Conservation (phyloP, 2,888 invertebrate genomes). For the Eudemis profundana region DNA sequence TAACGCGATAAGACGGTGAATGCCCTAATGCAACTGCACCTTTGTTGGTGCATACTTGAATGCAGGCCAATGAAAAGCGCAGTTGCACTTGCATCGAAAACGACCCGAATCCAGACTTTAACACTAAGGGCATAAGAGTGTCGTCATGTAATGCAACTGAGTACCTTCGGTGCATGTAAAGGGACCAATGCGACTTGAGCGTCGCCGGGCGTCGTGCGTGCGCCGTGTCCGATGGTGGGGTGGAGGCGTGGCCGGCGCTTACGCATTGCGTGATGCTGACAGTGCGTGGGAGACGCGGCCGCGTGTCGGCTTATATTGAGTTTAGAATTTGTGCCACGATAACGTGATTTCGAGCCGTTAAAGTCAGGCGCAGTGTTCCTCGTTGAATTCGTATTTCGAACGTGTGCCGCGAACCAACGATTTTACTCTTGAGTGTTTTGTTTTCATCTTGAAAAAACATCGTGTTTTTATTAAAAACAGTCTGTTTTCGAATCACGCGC, state of each 20-base stretch:
- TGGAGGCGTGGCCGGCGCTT: conserved; percentile 68
- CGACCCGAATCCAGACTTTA: conserved; percentile 16
- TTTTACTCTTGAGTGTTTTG: neutral
- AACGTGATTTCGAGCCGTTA: conserved; percentile 14
- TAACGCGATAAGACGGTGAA: conserved; percentile 1
- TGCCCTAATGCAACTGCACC: conserved; percentile 15
- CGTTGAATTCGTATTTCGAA: neutral
- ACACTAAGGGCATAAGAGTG: conserved; percentile 9
- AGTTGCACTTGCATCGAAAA: neutral
- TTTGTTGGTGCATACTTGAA: neutral
- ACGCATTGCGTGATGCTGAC: conserved; percentile 74
- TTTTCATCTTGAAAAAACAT: neutral
- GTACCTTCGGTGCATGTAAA: conserved; percentile 58
- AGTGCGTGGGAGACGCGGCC: conserved; percentile 71
- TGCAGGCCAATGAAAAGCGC: conserved; percentile 7
- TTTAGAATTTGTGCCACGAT: conserved; percentile 24
- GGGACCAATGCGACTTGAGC: conserved; percentile 77
- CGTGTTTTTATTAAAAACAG: neutral
- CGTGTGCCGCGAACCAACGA: neutral
- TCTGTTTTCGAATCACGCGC: neutral
- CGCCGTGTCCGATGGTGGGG: conserved; percentile 57
- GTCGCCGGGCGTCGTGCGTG: conserved; percentile 63
- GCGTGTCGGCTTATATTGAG: conserved; percentile 21
- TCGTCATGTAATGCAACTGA: conserved; percentile 5
- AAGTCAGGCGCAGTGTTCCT: conserved; percentile 5